Base-by-base conservation (phyloP, 2,888 invertebrate species). In the Autographa gamma region DNA sequence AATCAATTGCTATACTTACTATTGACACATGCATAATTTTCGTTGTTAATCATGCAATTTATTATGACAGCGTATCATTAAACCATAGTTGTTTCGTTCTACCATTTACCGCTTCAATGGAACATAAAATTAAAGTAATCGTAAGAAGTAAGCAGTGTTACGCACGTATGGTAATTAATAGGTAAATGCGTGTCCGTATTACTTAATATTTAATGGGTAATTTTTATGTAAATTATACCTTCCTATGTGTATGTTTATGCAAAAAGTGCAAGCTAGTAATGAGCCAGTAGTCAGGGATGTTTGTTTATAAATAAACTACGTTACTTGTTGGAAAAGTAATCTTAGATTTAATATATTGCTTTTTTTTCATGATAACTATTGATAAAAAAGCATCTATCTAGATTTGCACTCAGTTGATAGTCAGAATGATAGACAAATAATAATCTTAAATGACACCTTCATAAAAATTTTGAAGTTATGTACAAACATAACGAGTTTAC, bases 71-170 rank as follows among this genome's bases (percentile, higher is more conserved):
- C n/a, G 61, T 64, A 71, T 76, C 66, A 69, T 56, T 66, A 38
- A 77, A 48, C 68, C 68, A 41, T 56, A 16, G 48, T 68, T 31
- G 67, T 71, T 71, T 74, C 66, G 48, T 61, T 65, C 69, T 68
- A 64, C 73, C 41, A 72, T 83, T 83, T 71, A 64, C 71, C 76
- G 81, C 82, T 83, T 78, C 82, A 79, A 11, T 81, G 66, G 74
- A 81, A 81, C 76, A 72, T 76, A 43, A 81, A 83, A 82, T 81
- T 76, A 68, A 74, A 34, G 48, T 60, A 65, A 70, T 68, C 66
- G 60, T 74, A 73, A 80, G 62, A 76, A 62, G 32, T 76, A 71
- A 69, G 52, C 38, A 56, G 19, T 18, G 48, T 81, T 67, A 81
- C 68, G 69, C 63, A 52, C 60, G 41, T 56, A 38, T 59, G 8